A percentile compares a stretch with the other conserved stretches of the same genome.
phyloP scores from a whole-genome alignment of 2,888 invertebrate species.

The Tricholauxania praeusta region DNA sequence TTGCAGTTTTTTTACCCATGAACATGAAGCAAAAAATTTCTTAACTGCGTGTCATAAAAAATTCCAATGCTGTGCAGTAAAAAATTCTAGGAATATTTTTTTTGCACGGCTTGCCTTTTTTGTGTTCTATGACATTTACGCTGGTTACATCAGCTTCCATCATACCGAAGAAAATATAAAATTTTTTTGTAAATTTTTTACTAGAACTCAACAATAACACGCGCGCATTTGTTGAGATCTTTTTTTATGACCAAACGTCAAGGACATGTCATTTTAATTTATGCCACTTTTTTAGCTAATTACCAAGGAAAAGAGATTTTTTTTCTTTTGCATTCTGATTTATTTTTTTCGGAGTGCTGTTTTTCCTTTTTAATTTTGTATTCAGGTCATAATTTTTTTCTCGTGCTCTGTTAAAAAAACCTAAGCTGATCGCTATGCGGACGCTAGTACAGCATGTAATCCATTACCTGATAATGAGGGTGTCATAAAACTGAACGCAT shows the following conservation, averaged over 20 bases:
- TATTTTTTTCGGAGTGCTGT: background rate
- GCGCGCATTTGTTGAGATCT: background rate
- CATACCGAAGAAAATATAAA: no score
- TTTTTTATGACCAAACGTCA: constrained; percentile 8
- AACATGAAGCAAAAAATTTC: no score
- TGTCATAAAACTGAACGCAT: constrained; percentile 38
- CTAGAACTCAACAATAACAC: no score
- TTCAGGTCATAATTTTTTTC: background rate
- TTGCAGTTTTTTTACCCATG: no score
- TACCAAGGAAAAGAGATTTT: background rate
- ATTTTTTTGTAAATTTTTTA: no score
- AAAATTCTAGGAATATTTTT: no score
- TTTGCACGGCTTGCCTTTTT: no score
- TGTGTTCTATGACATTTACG: no score
- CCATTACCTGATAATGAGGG: constrained; percentile 37
- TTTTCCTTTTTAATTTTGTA: background rate
- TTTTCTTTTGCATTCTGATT: background rate
- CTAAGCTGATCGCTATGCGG: background rate
- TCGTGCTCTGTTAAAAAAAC: constrained; percentile 1
- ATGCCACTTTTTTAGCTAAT: constrained; percentile 19
- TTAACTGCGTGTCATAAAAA: no score
- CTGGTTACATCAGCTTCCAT: no score
- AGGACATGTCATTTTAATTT: background rate
- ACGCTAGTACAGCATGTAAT: background rate
- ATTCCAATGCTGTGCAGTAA: no score